phyloP scores from a whole-genome alignment of 2,888 invertebrate species.

The Ligdia adustata region DNA sequence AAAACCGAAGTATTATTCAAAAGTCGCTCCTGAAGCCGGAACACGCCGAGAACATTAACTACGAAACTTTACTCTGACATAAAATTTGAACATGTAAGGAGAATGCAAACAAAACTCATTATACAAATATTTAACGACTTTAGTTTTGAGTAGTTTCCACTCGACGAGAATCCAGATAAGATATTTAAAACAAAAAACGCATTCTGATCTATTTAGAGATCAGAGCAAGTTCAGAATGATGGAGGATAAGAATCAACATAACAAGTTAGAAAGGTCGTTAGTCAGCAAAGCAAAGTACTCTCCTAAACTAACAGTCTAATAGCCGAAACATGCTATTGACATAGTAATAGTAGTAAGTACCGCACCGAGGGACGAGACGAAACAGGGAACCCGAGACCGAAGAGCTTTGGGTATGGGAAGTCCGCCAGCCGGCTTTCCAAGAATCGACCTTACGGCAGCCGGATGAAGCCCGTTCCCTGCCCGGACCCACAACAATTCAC shows the following conservation, averaged over 20 bases:
- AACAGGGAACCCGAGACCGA: slow-evolving; percentile 43
- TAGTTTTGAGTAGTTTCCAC: slow-evolving; percentile 27
- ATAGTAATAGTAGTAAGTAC: slow-evolving; percentile 61
- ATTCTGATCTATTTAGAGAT: neutral
- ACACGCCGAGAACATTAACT: slow-evolving; percentile 51
- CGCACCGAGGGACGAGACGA: slow-evolving; percentile 44
- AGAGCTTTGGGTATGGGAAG: slow-evolving; percentile 45
- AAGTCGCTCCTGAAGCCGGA: slow-evolving; percentile 51
- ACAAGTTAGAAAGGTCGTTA: slow-evolving; percentile 39
- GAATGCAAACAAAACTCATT: slow-evolving; percentile 41
- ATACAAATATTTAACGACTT: slow-evolving; percentile 35
- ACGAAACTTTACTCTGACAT: slow-evolving; percentile 47
- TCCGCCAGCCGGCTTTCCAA: slow-evolving; percentile 61
- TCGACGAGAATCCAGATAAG: neutral
- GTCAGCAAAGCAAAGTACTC: slow-evolving; percentile 46
- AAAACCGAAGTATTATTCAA: slow-evolving; percentile 67
- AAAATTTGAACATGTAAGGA: slow-evolving; percentile 37
- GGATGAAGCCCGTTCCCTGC: slow-evolving; percentile 54
- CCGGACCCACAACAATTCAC: slow-evolving; percentile 52
- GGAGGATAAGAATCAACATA: slow-evolving; percentile 2
- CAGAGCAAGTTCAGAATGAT: slow-evolving; percentile 1
- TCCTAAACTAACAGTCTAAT: slow-evolving; percentile 52
- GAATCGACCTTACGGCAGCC: slow-evolving; percentile 59
- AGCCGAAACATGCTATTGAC: slow-evolving; percentile 63
- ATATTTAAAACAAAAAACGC: slow-evolving; percentile 7